Evolutionary conservation across 2,888 invertebrate species (phyloP).

Genomic region (Eurois occulta): DNA sequence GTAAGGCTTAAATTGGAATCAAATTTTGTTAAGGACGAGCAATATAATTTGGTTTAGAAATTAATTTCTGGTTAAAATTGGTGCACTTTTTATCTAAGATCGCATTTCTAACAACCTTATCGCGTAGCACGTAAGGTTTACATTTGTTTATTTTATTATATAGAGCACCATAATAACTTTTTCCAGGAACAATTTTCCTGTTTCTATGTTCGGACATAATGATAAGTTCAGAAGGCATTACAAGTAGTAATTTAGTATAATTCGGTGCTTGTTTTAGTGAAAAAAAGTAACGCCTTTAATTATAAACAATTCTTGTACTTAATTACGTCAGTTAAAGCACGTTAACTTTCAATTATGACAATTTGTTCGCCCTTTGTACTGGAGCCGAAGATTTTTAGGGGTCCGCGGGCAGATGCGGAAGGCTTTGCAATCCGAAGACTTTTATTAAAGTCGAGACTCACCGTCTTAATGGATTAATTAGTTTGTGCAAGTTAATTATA

Average conservation of each 20-base stretch:
- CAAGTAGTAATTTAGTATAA: slow-evolving; percentile 83
- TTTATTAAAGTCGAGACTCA: slow-evolving; percentile 52
- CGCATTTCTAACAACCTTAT: slow-evolving; percentile 35
- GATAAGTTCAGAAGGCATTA: slow-evolving; percentile 71
- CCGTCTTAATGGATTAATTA: slow-evolving; percentile 53
- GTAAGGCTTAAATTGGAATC: slow-evolving; percentile 53
- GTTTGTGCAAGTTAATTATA: slow-evolving; percentile 52
- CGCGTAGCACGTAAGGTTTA: slow-evolving; percentile 32
- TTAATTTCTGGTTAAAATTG: slow-evolving; percentile 67
- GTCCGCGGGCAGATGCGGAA: slow-evolving; percentile 43
- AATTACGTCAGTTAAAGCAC: slow-evolving; percentile 78
- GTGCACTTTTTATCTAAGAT: slow-evolving; percentile 56
- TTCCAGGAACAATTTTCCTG: slow-evolving; percentile 65
- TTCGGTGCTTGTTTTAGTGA: slow-evolving; percentile 77
- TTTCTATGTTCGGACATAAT: slow-evolving; percentile 65
- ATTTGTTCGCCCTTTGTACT: slow-evolving; percentile 72
- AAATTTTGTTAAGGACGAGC: slow-evolving; percentile 11
- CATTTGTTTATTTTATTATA: slow-evolving; percentile 23
- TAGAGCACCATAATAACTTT: slow-evolving; percentile 48
- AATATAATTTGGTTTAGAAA: slow-evolving; percentile 64
- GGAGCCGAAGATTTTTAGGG: slow-evolving; percentile 65
- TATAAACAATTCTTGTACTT: slow-evolving; percentile 76
- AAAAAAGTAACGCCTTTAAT: slow-evolving; percentile 81
- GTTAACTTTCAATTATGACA: slow-evolving; percentile 80
- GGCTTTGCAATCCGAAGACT: slow-evolving; percentile 62